Percentiles rank a stretch among this genome's conserved stretches.
Conservation (phyloP, 1,140 invertebrate genomes). For the Phymorhynchus buccinoides region DNA sequence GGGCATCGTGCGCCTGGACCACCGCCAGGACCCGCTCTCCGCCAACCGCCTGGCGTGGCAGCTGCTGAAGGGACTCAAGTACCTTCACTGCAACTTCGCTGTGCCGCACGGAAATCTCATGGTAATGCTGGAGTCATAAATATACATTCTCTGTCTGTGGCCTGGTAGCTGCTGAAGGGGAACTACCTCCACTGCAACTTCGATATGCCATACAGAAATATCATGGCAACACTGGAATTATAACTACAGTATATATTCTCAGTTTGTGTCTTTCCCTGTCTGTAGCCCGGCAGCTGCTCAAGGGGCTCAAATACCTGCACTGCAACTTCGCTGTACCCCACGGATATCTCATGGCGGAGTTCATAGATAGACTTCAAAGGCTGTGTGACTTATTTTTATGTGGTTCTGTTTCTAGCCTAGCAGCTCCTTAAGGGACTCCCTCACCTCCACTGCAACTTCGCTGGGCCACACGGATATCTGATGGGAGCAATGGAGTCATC, state of each 20-base stretch:
- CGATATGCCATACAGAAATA: too few relatives aligned
- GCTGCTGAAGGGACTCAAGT: slow-evolving; percentile 57
- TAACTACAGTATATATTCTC: too few relatives aligned
- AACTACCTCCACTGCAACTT: too few relatives aligned
- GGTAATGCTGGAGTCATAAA: slow-evolving; percentile 48
- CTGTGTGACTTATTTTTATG: too few relatives aligned
- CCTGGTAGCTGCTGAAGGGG: too few relatives aligned
- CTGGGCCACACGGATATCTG: slow-evolving; percentile 56
- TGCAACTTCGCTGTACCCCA: slow-evolving; percentile 55
- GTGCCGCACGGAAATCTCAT: slow-evolving; percentile 59
- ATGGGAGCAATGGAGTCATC: slow-evolving; percentile 53
- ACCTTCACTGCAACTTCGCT: slow-evolving; percentile 55
- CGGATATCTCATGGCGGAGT: slow-evolving; percentile 58
- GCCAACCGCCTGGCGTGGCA: slow-evolving; percentile 60
- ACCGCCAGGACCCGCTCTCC: slow-evolving; percentile 49
- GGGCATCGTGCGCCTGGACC: slow-evolving; percentile 43
- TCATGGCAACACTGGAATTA: too few relatives aligned
- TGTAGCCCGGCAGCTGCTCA: slow-evolving; percentile 61
- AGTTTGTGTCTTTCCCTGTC: too few relatives aligned
- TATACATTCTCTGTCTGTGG: too few relatives aligned
- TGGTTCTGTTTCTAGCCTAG: too few relatives aligned
- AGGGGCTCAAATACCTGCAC: slow-evolving; percentile 58
- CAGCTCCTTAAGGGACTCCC: slow-evolving; percentile 60
- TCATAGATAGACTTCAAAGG: too few relatives aligned
- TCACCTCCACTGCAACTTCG: slow-evolving; percentile 55